A percentile compares a stretch with the other conserved stretches of the same genome.
Conservation (phyloP, 2,797 vertebrate genomes). For the Mallotus villosus region DNA sequence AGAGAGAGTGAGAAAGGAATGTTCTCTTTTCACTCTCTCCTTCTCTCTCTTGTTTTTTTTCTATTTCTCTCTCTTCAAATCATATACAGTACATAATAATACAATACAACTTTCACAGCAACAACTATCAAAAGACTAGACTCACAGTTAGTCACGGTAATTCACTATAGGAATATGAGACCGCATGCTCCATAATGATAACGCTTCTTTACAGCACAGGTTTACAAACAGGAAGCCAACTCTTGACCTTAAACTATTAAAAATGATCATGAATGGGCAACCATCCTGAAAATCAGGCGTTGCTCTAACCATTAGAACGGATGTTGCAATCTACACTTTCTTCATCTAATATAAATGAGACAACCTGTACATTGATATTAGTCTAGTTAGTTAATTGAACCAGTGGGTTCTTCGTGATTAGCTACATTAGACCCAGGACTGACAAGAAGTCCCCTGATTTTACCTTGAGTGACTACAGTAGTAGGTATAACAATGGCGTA, state of each 20-base stretch:
- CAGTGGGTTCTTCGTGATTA: conserved; percentile 6
- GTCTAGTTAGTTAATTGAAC: background rate
- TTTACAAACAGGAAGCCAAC: background rate
- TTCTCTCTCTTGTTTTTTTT: conserved; percentile 48
- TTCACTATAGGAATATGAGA: conserved; percentile 33
- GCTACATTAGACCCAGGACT: background rate
- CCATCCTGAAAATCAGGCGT: background rate
- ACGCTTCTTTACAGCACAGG: conserved; percentile 3
- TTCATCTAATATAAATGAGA: background rate
- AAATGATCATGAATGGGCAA: background rate
- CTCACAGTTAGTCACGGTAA: conserved; percentile 39
- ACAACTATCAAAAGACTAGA: conserved; percentile 64
- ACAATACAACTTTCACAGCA: conserved; percentile 20
- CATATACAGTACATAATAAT: conserved; percentile 9
- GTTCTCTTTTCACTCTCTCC: conserved; percentile 74
- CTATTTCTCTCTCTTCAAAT: conserved; percentile 54
- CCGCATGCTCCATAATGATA: conserved; percentile 39
- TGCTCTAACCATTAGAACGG: background rate
- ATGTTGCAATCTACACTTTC: background rate
- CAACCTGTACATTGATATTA: background rate
- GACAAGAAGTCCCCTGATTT: conserved; percentile 39
- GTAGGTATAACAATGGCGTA: conserved; percentile 47
- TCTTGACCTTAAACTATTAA: background rate
- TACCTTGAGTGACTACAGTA: conserved; percentile 18
- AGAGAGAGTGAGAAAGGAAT: conserved; percentile 90